Conservation (phyloP, 2,797 vertebrate genomes). For the Euthynnus affinis region DNA sequence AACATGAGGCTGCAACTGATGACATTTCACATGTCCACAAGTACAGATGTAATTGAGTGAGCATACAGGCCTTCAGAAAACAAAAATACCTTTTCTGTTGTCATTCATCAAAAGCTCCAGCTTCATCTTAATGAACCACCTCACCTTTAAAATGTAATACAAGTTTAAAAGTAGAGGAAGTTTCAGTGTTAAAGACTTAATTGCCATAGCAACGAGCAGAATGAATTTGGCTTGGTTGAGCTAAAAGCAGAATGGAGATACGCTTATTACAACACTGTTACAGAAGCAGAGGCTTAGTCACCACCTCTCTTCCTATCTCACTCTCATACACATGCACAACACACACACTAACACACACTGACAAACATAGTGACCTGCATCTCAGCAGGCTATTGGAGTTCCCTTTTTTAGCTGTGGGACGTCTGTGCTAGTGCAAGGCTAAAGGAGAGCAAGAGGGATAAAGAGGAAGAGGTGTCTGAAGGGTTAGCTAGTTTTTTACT, state of each 20-base stretch:
- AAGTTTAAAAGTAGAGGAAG: conserved; percentile 30
- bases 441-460: conserved; percentile 19
- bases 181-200: conserved; percentile 47
- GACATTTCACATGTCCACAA: background rate
- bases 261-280: conserved; percentile 47
- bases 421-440: conserved; percentile 12
- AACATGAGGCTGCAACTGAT: too few species aligned
- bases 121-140: conserved; percentile 24
- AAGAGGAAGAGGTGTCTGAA: conserved; percentile 32
- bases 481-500: conserved; percentile 24
- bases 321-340: background rate
- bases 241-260: conserved; percentile 60
- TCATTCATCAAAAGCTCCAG: conserved; percentile 9
- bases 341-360: conserved; percentile 16
- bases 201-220: conserved; percentile 60
- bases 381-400: conserved; percentile 59
- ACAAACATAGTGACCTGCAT: conserved; percentile 56
- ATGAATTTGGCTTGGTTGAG: conserved; percentile 38
- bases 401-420: conserved; percentile 43
- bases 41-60: background rate
- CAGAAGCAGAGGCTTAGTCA: conserved; percentile 56
- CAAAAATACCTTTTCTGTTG: background rate
- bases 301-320: conserved; percentile 13
- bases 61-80: background rate
- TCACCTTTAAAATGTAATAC: conserved; percentile 16